Conservation (phyloP, 2,888 invertebrate species). For the Philonicus albiceps region DNA sequence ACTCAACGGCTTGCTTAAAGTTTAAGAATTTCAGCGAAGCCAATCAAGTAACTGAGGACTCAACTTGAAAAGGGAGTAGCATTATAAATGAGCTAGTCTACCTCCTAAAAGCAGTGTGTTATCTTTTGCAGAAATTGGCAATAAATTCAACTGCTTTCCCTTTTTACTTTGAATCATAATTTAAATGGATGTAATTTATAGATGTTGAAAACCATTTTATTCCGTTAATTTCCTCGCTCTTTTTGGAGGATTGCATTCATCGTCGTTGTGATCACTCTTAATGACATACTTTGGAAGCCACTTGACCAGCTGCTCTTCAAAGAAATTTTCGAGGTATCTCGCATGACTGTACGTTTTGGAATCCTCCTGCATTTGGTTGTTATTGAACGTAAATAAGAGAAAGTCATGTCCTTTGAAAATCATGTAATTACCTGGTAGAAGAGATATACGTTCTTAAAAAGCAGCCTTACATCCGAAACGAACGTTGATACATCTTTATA, state of each 20-base stretch:
- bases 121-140: background rate
- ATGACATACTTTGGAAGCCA: constrained; percentile 78
- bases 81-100: background rate
- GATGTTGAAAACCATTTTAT: background rate
- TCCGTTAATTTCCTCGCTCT: constrained; percentile 54
- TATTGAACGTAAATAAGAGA: constrained; percentile 39
- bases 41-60: background rate
- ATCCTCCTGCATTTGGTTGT: constrained; percentile 68
- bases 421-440: constrained; percentile 75
- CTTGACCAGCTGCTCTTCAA: constrained; percentile 80
- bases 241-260: constrained; percentile 59
- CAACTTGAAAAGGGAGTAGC: background rate
- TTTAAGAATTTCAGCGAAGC: background rate
- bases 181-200: background rate
- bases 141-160: background rate
- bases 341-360: constrained; percentile 81
- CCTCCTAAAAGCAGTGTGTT: background rate
- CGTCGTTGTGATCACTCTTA: constrained; percentile 50
- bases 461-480: constrained; percentile 80
- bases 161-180: background rate
- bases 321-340: constrained; percentile 83
- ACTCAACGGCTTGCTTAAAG: background rate
- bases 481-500: constrained; percentile 80
- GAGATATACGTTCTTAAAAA: constrained; percentile 87
- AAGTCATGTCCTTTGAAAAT: background rate